These are phyloP conservation scores for Scolopax rusticola DNA, from an alignment of 2,797 vertebrate species.

Conservation along the genomic window DNA sequence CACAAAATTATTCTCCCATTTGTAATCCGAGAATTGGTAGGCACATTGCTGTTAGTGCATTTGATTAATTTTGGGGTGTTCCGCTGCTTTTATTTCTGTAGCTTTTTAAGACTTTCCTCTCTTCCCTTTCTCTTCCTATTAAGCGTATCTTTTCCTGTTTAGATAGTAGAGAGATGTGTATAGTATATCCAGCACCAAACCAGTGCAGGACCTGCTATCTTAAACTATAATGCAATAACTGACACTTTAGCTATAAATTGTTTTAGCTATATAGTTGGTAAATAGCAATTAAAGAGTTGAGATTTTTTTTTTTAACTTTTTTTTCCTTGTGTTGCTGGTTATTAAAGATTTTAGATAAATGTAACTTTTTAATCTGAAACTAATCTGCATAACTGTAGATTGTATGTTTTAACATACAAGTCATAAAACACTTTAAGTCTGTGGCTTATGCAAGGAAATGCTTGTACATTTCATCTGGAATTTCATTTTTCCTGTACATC, in stretches of 20 bases:
- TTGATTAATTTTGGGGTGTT: neutral
- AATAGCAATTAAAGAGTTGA: neutral
- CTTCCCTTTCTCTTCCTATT: neutral
- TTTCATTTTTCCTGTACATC: neutral
- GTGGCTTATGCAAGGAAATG: neutral
- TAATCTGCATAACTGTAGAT: neutral
- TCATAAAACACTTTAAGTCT: neutral
- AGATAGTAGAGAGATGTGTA: neutral
- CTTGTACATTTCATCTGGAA: neutral
- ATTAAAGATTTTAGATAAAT: neutral
- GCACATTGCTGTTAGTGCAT: neutral
- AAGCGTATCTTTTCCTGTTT: neutral
- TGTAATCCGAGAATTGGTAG: neutral
- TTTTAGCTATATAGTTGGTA: neutral
- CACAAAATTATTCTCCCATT: neutral
- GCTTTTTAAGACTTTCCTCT: neutral
- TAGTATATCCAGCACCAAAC: neutral
- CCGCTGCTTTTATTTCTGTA: neutral
- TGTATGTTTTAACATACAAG: neutral
- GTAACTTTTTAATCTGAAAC: neutral
- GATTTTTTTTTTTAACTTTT: fast-evolving
- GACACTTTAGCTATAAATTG: neutral
- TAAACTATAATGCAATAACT: neutral
- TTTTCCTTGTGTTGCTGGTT: neutral
- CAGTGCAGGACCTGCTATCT: neutral